Conservation (phyloP, 2,888 invertebrate genomes). For the Zeuzera pyrina region DNA sequence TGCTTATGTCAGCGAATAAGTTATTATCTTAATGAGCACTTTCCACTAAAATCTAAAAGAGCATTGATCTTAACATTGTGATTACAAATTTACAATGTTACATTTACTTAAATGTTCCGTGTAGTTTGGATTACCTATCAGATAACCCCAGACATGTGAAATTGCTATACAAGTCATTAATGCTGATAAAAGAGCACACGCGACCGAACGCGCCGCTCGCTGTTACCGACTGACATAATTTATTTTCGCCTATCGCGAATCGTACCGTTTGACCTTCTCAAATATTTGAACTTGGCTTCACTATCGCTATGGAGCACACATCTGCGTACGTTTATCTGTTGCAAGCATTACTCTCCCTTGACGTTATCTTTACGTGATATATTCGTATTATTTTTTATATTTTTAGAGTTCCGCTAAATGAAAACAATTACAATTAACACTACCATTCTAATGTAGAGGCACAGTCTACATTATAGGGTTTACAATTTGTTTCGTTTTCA, state of each 20-base stretch:
- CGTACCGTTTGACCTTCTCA: constrained; percentile 37
- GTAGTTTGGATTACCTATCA: constrained; percentile 15
- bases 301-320: constrained; percentile 18
- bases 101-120: constrained; percentile 16
- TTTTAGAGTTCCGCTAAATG: too few species aligned
- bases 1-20: too few species aligned
- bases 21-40: too few species aligned
- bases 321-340: background rate
- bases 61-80: too few species aligned
- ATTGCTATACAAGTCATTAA: constrained; percentile 18
- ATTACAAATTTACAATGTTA: constrained; percentile 10
- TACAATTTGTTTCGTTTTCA: too few species aligned
- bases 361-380: too few species aligned
- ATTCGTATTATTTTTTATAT: too few species aligned
- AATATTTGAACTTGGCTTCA: constrained; percentile 46
- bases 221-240: constrained; percentile 37
- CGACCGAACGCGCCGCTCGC: constrained; percentile 22
- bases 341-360: background rate
- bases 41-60: too few species aligned
- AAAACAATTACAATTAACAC: too few species aligned
- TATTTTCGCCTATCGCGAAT: constrained; percentile 32
- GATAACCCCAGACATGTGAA: constrained; percentile 31
- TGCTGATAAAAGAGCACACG: constrained; percentile 1
- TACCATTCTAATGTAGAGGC: too few species aligned
- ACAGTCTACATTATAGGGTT: too few species aligned